phyloP scores from a whole-genome alignment of 1,140 invertebrate genomes.

The Drosophila mojavensis region DNA sequence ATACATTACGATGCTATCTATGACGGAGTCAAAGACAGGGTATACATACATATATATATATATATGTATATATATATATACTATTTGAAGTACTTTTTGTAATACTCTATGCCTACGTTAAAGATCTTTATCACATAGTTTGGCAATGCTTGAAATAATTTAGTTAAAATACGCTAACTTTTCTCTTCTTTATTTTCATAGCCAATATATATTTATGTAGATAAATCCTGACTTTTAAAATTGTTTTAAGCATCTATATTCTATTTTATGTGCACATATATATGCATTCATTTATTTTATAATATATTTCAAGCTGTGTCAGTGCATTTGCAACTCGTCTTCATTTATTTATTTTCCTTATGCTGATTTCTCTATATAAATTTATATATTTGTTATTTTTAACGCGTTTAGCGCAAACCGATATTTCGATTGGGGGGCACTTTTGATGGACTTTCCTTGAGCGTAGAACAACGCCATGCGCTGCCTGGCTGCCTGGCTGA shows the following conservation, averaged over 20 bases:
- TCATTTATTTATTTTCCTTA: not conserved
- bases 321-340: not conserved
- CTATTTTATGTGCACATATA: no score
- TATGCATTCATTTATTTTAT: no score
- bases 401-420: slow-evolving; percentile 30
- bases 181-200: not conserved
- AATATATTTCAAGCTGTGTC: not conserved
- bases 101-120: slow-evolving; percentile 7
- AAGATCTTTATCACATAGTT: not conserved
- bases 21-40: slow-evolving; percentile 45
- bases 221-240: no score
- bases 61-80: not conserved
- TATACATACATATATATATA: slow-evolving; percentile 1
- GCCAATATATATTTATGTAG: no score
- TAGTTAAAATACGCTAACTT: not conserved
- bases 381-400: slow-evolving; percentile 32
- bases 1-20: slow-evolving; percentile 70
- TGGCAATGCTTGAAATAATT: not conserved
- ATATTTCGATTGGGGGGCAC: slow-evolving; percentile 42
- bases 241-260: no score
- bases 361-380: not conserved
- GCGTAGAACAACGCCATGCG: slow-evolving; percentile 12
- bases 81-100: not conserved
- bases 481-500: slow-evolving; percentile 13
- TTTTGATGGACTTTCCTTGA: slow-evolving; percentile 58